Percentiles rank a stretch among this genome's conserved stretches.
Evolutionary conservation across 2,888 invertebrate genomes (phyloP).

Genomic region (Habrosyne pyritoides): DNA sequence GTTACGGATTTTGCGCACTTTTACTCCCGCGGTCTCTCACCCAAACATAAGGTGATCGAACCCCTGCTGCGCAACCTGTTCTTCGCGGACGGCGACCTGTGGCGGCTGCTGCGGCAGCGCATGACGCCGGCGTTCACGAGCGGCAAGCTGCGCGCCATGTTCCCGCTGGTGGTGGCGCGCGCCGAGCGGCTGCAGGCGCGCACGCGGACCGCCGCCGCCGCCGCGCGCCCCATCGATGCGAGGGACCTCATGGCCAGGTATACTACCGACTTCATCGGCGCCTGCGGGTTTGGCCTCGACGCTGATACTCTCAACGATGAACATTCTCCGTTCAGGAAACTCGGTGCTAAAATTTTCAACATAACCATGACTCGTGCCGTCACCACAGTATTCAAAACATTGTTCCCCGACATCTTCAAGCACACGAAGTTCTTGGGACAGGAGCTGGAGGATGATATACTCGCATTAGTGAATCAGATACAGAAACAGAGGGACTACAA

Average conservation of each 20-base stretch:
- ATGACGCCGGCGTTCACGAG: constrained; percentile 62
- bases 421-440: constrained; percentile 41
- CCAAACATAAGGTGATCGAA: constrained; percentile 41
- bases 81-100: constrained; percentile 59
- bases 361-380: constrained; percentile 34
- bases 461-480: constrained; percentile 40
- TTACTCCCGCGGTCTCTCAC: constrained; percentile 50
- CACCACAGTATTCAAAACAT: constrained; percentile 38
- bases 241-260: constrained; percentile 67
- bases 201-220: constrained; percentile 23
- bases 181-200: constrained; percentile 48
- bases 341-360: constrained; percentile 50
- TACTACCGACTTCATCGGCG: constrained; percentile 67
- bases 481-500: constrained; percentile 43
- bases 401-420: constrained; percentile 52
- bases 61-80: constrained; percentile 60
- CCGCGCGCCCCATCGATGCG: constrained; percentile 45
- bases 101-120: constrained; percentile 60
- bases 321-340: constrained; percentile 52
- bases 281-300: constrained; percentile 63
- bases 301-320: constrained; percentile 57
- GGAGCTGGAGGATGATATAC: constrained; percentile 50
- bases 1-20: constrained; percentile 57
- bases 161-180: constrained; percentile 59
- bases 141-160: constrained; percentile 62